A percentile compares a stretch with the other conserved stretches of the same genome.
phyloP scores from a whole-genome alignment of 2,888 invertebrate species.

The Lasioglossum calceatum region DNA sequence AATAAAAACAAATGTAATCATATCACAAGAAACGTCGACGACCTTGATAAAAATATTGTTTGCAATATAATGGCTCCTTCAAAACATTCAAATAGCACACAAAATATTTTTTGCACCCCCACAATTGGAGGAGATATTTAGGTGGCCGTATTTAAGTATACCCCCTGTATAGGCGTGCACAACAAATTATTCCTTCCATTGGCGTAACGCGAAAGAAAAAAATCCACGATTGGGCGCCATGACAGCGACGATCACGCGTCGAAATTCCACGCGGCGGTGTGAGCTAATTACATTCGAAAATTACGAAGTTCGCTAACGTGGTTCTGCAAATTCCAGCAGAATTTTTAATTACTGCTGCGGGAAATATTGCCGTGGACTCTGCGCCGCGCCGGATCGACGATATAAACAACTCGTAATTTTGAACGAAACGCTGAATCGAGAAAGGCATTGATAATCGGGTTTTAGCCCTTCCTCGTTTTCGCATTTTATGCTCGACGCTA shows the following conservation, averaged over 20 bases:
- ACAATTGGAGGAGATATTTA: too few relatives aligned
- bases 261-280: conserved; percentile 17
- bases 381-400: neutral
- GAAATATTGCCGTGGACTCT: conserved; percentile 8
- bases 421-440: conserved; percentile 1
- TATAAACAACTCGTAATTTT: conserved; percentile 31
- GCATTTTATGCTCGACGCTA: neutral
- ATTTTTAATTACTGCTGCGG: conserved; percentile 34
- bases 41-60: too few relatives aligned
- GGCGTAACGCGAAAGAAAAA: neutral
- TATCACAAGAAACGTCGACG: too few relatives aligned
- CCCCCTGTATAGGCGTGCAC: neutral
- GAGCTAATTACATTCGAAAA: conserved; percentile 40
- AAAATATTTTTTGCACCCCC: too few relatives aligned
- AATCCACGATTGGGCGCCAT: neutral
- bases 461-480: neutral
- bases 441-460: neutral
- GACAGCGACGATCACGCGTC: conserved; percentile 2
- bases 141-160: too few relatives aligned
- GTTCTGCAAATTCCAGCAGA: conserved; percentile 11
- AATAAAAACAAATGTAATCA: too few relatives aligned
- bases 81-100: too few relatives aligned
- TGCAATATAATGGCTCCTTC: too few relatives aligned
- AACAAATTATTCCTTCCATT: conserved; percentile 1
- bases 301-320: conserved; percentile 41